Conservation (phyloP, 1,140 invertebrate genomes). For the Solenopsis fugax region DNA sequence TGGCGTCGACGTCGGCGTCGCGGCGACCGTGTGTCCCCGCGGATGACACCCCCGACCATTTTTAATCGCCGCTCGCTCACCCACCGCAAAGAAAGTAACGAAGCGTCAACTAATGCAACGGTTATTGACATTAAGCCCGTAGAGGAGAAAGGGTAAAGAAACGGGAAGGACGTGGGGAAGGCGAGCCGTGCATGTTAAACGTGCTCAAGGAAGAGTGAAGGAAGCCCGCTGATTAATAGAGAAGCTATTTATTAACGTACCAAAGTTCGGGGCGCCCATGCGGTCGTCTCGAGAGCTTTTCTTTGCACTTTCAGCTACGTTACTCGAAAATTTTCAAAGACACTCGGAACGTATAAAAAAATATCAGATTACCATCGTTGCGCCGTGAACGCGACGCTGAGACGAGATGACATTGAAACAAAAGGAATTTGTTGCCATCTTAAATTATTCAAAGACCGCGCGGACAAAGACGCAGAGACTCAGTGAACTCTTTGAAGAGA, state of each 20-base stretch:
- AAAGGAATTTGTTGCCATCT: background rate
- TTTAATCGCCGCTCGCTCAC: conserved; percentile 69
- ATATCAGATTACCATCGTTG: background rate
- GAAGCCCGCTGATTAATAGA: conserved; percentile 22
- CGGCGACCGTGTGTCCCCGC: conserved; percentile 43
- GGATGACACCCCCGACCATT: conserved; percentile 68
- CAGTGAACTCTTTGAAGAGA: conserved; percentile 14
- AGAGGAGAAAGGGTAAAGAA: conserved; percentile 59
- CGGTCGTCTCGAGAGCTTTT: conserved; percentile 2
- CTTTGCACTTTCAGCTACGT: conserved; percentile 41
- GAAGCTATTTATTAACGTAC: conserved; percentile 53
- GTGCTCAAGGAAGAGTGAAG: conserved; percentile 56
- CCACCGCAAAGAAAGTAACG: conserved; percentile 74
- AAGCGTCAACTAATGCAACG: conserved; percentile 70
- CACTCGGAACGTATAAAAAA: background rate
- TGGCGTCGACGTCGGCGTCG: background rate
- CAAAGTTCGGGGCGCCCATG: conserved; percentile 43
- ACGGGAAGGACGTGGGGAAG: conserved; percentile 52
- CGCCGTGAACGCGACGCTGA: background rate
- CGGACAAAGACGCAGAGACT: conserved; percentile 5
- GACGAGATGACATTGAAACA: background rate
- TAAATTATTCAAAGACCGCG: conserved; percentile 23
- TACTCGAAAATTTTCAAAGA: conserved; percentile 34
- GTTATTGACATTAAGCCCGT: conserved; percentile 60
- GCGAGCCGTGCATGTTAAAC: conserved; percentile 46